Base-by-base conservation (phyloP, 2,888 invertebrate genomes). In the Callimorpha dominula region DNA sequence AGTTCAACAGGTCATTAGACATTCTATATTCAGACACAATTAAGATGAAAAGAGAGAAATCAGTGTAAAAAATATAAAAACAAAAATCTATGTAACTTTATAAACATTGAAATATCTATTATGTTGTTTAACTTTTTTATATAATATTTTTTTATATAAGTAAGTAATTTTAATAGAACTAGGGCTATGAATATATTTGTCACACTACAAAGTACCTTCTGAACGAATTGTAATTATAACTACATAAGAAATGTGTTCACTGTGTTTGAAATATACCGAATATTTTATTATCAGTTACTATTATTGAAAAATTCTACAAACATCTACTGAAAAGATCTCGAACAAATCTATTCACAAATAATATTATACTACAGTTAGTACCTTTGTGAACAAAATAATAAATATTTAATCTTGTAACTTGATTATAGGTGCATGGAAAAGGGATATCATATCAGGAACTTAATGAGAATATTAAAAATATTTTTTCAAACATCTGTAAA, bases 401-500 rank as follows among this genome's bases (percentile, higher is more conserved):
- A 42, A 4, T 7, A 14, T 43, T 43, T n/a, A 20, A 43, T n/a
- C 42, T 68, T 52, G 11, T 43, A 42, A 20, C n/a, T 67, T 43
- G 46, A 15, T 49, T 15, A 60, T 20, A 17, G 49, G 46, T 60
- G 2, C 20, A 15, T 68, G 0, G 12, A 46, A 46, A 31, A 68
- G 43, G n/a, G n/a, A 54, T 43, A 67, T 42, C 42, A 54, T 54
- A 54, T 31, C 42, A 43, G 54, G 14, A 43, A 20, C 43, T 4
- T 20, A 50, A 14, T 0, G 46, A 46, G 0, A 42, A 43, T 46
- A 31, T 43, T 49, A 15, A 7, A 11, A 15, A 46, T 9, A 49
- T 12, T 43, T 49, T 17, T 20, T 9, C 17, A 42, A 43, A 68
- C 11, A 68, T 60, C 68, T 68, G 68, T 54, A 68, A 68, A 43